Evolutionary conservation across 2,888 invertebrate species (phyloP).

Genomic region (Polietes domitor): DNA sequence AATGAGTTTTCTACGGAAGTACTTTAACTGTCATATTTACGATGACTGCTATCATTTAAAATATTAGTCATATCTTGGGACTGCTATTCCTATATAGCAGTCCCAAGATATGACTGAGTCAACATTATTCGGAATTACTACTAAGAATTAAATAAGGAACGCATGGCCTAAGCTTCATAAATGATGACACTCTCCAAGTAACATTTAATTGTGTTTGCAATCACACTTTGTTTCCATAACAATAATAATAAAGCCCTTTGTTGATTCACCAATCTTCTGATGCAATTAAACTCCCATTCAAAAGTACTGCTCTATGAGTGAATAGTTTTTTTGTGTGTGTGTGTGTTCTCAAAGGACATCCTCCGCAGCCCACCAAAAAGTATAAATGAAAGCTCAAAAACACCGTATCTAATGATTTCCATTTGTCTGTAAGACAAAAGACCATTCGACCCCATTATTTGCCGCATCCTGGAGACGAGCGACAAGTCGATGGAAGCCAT

Average conservation of each 20-base stretch:
- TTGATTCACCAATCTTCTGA: neutral
- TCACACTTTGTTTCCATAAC: too few relatives aligned
- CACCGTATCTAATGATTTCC: constrained; percentile 13
- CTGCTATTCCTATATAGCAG: too few relatives aligned
- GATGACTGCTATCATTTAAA: too few relatives aligned
- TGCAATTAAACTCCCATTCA: constrained; percentile 22
- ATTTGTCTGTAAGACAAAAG: constrained; percentile 29
- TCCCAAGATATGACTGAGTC: too few relatives aligned
- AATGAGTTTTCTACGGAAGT: too few relatives aligned
- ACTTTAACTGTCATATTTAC: too few relatives aligned
- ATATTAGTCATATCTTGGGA: too few relatives aligned
- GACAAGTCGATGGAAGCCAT: neutral
- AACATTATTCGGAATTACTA: too few relatives aligned
- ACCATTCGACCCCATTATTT: constrained; percentile 1
- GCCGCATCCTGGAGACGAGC: neutral
- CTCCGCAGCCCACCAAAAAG: neutral
- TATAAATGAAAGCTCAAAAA: neutral
- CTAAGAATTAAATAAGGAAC: too few relatives aligned
- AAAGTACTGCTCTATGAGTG: neutral
- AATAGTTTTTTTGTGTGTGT: neutral
- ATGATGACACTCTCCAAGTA: too few relatives aligned
- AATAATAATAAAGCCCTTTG: neutral
- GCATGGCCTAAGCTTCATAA: too few relatives aligned
- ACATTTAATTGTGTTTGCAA: too few relatives aligned
- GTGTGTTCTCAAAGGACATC: constrained; percentile 6